Base-by-base conservation (phyloP, 2,888 invertebrate genomes). In the Caenorhabditis auriculariae region DNA sequence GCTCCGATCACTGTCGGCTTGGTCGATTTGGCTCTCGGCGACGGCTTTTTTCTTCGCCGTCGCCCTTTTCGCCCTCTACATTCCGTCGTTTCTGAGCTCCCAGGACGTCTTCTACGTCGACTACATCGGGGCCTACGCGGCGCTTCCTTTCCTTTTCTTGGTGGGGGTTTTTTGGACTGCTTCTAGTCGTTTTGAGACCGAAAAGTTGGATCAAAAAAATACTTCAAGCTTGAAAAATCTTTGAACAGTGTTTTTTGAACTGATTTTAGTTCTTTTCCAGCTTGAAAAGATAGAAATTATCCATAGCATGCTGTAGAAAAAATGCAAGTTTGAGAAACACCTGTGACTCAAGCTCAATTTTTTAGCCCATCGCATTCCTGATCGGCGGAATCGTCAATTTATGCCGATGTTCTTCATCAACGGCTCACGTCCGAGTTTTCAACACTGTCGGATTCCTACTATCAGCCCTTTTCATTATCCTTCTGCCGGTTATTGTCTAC, bases 21-120 rank as follows among this genome's bases (percentile, higher is more conserved):
- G 76, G 73, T 60, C 71, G 32, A 61, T 77, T 47, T 74, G 69
- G 73, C 26, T 65, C 0, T 56, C 73, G 1, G 54, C 66, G 0
- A 68, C 74, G 37, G 75, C 66, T 7, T 63, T 73, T 27, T 78
- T 77, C 61, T 64, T 58, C 19, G 69, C 60, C 23, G 50, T 69
- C 19, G 54, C 68, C 12, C 54, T 73, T 23, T 50, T 78, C n/a
- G 26, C 60, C 24, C 67, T 58, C 19, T 78, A 76, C 49, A 44
- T 70, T 12, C 78, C 78, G 7, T 59, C 73, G 0, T 72, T 72
- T 45, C 48, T 69, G 7, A 35, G 60, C 4, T 60, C 64, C 6
- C 69, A 66, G 3, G 60, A 73, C 26, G 54, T 66, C 3, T 72
- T 61, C 38, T 37, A 60, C 43, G 66, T 68, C 12, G 66, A 69